These are phyloP conservation scores for Acrobasis suavella DNA, from an alignment of 2,888 invertebrate genomes.

Conservation along the genomic window DNA sequence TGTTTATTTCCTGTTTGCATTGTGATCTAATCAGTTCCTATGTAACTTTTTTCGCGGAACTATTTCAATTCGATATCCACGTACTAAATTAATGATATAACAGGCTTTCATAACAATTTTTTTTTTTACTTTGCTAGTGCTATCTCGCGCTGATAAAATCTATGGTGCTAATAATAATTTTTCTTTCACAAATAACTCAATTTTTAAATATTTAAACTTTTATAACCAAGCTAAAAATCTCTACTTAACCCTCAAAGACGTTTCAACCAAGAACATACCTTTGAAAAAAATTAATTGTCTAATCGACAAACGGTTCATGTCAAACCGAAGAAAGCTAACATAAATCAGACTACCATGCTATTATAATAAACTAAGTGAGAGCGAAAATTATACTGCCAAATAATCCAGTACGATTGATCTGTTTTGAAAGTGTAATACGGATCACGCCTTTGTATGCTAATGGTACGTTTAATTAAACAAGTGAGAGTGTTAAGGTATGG, in stretches of 20 bases:
- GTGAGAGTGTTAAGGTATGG: slow-evolving; percentile 14
- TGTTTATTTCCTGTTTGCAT: slow-evolving; percentile 8
- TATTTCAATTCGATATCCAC: background rate
- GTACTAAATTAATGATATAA: no score
- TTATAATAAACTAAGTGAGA: background rate
- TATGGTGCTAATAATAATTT: no score
- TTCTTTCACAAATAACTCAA: no score
- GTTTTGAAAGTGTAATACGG: slow-evolving; percentile 18
- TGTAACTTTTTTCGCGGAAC: background rate
- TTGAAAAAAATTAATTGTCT: background rate
- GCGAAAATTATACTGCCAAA: slow-evolving; percentile 11
- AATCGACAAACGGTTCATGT: background rate
- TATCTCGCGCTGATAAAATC: no score
- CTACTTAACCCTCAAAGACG: no score
- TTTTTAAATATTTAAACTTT: no score
- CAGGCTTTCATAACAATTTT: no score
- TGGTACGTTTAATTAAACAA: slow-evolving; percentile 22
- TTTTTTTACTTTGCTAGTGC: no score
- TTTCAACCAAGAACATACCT: no score
- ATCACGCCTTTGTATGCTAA: slow-evolving; percentile 25
- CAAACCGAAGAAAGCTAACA: background rate
- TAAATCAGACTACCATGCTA: background rate
- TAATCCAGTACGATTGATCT: slow-evolving; percentile 18
- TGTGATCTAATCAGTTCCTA: background rate
- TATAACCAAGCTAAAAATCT: no score